These are phyloP conservation scores for Ectropis grisescens DNA, from an alignment of 1,140 invertebrate genomes.

Conservation along the genomic window DNA sequence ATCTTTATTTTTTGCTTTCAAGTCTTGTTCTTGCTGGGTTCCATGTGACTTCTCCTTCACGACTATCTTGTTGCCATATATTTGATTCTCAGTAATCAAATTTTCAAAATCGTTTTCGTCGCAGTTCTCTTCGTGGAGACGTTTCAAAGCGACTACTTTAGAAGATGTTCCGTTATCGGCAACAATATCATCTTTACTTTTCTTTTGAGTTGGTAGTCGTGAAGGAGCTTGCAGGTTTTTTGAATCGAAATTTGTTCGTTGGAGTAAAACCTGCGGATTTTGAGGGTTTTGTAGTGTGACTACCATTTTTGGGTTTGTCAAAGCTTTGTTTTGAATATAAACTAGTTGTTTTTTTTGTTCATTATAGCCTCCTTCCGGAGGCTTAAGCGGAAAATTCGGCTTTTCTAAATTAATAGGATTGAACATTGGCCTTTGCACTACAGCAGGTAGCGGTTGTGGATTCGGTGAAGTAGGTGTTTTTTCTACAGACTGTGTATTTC, in stretches of 20 bases:
- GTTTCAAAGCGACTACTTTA: conserved; percentile 61
- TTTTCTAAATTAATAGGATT: conserved; percentile 39
- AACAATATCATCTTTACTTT: conserved; percentile 44
- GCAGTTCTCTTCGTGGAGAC: conserved; percentile 56
- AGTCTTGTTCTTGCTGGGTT: conserved; percentile 32
- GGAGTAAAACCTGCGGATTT: conserved; percentile 42
- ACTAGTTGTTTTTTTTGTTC: conserved; percentile 54
- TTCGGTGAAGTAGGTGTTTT: too few relatives aligned
- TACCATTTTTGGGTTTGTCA: conserved; percentile 45
- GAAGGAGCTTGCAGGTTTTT: conserved; percentile 61
- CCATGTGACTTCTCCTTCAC: conserved; percentile 67
- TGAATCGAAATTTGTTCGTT: conserved; percentile 45
- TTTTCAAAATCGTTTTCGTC: conserved; percentile 69
- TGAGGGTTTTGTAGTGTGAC: conserved; percentile 42
- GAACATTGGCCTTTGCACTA: conserved; percentile 27
- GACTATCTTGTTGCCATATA: conserved; percentile 69
- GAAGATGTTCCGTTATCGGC: conserved; percentile 34
- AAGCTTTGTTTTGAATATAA: conserved; percentile 50
- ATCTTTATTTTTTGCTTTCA: conserved; percentile 30
- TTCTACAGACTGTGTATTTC: too few relatives aligned
- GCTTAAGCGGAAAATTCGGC: conserved; percentile 22
- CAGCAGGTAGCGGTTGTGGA: too few relatives aligned
- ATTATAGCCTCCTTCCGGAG: conserved; percentile 19
- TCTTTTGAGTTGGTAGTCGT: conserved; percentile 42
- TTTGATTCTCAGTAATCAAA: conserved; percentile 69